Percentiles rank a stretch among this genome's conserved stretches.
Evolutionary conservation across 2,888 invertebrate genomes (phyloP).

Genomic region (Andrena bicolor): DNA sequence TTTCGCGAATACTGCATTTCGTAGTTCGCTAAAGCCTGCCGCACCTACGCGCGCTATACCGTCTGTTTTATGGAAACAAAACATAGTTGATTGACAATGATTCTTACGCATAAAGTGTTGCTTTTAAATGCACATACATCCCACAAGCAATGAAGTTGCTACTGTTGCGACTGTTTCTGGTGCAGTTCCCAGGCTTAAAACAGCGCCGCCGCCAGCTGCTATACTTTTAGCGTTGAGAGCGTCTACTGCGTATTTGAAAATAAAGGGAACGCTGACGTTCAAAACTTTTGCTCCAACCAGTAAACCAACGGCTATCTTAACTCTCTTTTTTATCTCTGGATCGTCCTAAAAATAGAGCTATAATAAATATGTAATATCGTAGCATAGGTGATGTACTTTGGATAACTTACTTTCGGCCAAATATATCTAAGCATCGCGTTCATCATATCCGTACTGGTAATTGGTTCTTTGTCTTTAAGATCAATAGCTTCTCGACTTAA

Average conservation of each 20-base stretch:
- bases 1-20: conserved; percentile 98
- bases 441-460: conserved; percentile 92
- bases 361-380: conserved; percentile 32
- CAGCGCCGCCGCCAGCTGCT: conserved; percentile 85
- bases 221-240: conserved; percentile 89
- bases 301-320: conserved; percentile 93
- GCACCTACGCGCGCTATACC: conserved; percentile 96
- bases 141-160: conserved; percentile 92
- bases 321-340: conserved; percentile 90
- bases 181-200: conserved; percentile 92
- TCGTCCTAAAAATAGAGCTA: conserved; percentile 87
- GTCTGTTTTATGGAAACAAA: conserved; percentile 87
- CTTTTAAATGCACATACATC: conserved; percentile 89
- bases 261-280: conserved; percentile 97
- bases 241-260: conserved; percentile 97
- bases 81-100: background rate
- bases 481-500: conserved; percentile 89
- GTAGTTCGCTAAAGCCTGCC: conserved; percentile 96
- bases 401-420: conserved; percentile 94
- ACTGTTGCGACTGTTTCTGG: conserved; percentile 92
- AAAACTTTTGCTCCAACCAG: conserved; percentile 94
- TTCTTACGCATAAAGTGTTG: background rate
- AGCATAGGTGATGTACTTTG: conserved; percentile 77
- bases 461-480: conserved; percentile 87
- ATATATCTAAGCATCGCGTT: conserved; percentile 95